These are phyloP conservation scores for Anhinga anhinga DNA, from an alignment of 2,113 vertebrate species.

Conservation along the genomic window DNA sequence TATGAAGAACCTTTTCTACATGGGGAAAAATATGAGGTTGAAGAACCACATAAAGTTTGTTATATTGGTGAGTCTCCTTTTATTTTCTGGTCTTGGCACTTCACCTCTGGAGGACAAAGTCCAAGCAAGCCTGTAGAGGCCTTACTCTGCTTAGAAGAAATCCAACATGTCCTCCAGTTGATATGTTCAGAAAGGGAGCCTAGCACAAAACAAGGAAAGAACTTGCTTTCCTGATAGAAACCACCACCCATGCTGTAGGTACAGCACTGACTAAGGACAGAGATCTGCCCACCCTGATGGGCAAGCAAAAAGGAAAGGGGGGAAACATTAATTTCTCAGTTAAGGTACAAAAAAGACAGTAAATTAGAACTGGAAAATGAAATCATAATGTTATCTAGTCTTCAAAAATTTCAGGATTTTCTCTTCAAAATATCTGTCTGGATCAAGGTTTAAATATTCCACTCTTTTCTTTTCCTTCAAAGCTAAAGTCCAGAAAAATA, in stretches of 20 bases:
- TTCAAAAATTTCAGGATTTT: not conserved
- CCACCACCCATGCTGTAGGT: accelerated
- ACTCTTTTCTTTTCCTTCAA: too few relatives aligned
- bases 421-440: not conserved
- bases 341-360: not conserved
- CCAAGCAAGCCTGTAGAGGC: not conserved
- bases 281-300: not conserved
- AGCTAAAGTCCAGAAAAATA: not conserved
- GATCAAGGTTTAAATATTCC: not conserved
- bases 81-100: not conserved
- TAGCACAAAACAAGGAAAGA: not conserved
- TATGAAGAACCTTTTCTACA: not conserved
- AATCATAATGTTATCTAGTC: accelerated
- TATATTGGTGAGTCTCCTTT: not conserved
- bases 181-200: not conserved
- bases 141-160: not conserved
- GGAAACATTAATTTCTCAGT: not conserved
- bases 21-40: not conserved
- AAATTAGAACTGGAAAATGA: not conserved
- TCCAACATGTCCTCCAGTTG: accelerated
- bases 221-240: not conserved
- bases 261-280: not conserved
- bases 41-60: not conserved
- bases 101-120: not conserved
- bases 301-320: not conserved